phyloP scores from a whole-genome alignment of 2,113 vertebrate species.

The Dolichallabes microphthalmus region DNA sequence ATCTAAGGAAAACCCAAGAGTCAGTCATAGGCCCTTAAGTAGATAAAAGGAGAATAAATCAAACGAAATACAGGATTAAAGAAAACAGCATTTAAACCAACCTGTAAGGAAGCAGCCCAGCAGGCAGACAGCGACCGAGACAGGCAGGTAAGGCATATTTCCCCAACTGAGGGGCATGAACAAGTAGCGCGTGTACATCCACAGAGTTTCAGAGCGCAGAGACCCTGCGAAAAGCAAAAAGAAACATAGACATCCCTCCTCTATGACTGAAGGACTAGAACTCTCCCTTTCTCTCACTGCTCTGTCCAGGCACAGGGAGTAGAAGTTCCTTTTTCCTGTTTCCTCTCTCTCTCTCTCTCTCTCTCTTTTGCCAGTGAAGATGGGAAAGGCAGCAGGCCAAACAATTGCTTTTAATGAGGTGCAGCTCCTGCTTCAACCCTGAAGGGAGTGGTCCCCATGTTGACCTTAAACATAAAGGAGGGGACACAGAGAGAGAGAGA shows the following conservation, averaged over 20 bases:
- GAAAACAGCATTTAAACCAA: neutral
- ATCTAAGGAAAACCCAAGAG: neutral
- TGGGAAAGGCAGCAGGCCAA: slow-evolving; percentile 83
- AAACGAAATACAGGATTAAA: neutral
- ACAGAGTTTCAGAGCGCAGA: slow-evolving; percentile 41
- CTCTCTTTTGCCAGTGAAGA: slow-evolving; percentile 71
- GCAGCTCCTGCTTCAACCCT: slow-evolving; percentile 38
- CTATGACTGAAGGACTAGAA: slow-evolving; percentile 18
- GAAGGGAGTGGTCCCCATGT: slow-evolving; percentile 44
- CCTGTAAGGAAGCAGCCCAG: slow-evolving; percentile 46
- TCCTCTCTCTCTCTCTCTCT: slow-evolving; percentile 71
- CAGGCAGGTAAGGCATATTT: slow-evolving; percentile 42
- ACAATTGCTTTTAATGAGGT: slow-evolving; percentile 59
- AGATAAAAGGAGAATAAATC: neutral
- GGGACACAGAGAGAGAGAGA: neutral
- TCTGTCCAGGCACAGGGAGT: slow-evolving; percentile 82
- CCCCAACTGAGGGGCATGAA: slow-evolving; percentile 18
- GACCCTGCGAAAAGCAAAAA: slow-evolving; percentile 22
- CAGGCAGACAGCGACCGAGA: slow-evolving; percentile 28
- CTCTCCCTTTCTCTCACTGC: slow-evolving; percentile 54
- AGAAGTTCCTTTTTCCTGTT: slow-evolving; percentile 92
- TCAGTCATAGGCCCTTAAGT: neutral
- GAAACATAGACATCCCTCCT: slow-evolving; percentile 43
- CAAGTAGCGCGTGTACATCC: slow-evolving; percentile 31
- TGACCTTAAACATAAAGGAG: slow-evolving; percentile 33